Evolutionary conservation across 2,113 vertebrate genomes (phyloP), one percentile per base, ranked within the genome.

Genomic region (Nycticryphes semicollaris): DNA sequence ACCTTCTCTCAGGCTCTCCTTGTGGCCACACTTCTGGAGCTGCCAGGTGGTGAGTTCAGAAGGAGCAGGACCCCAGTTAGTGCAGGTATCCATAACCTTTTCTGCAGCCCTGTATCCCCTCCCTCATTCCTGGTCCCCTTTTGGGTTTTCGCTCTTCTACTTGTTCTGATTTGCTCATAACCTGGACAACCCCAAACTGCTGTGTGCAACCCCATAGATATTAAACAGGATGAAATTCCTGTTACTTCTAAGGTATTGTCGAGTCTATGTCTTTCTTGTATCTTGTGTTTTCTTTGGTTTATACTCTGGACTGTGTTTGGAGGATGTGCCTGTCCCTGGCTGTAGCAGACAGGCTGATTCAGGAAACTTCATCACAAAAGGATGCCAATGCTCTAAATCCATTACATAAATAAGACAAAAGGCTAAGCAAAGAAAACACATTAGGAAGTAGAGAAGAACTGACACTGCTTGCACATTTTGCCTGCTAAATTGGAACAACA

Each of bases 401-500:
- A 57, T 84, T 91, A 76, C 73, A 95, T 91, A 87, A 93, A 88
- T 86, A 91, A 79, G 85, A 93, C 90, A 95, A 93, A 97, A 87
- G 63, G 51, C 80, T 57, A 66, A 89, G 79, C 88, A 93, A 95
- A 95, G 85, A 89, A 93, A 90, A 67, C 2, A 12, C 54, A 37
- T 94, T 87, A 82, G 87, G 82, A 94, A 88, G 62, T 66, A 79
- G 75, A 90, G 87, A 81, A 91, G 85, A 90, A 94, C 20, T 53
- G 66, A 78, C 78, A 7, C 70, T 84, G 94, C 70, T 86, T 92
- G 80, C 78, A 87, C 60, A 91, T 93, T 91, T 96, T 94, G 39
- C 78, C 72, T 81, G 91, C 48, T 93, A 91, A 84, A 78, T 95
- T 94, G 80, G 92, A 89, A 92, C 39, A 92, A 92, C 56, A 66